Evolutionary conservation across 2,797 vertebrate genomes (phyloP).

Genomic region (Miichthys miiuy): DNA sequence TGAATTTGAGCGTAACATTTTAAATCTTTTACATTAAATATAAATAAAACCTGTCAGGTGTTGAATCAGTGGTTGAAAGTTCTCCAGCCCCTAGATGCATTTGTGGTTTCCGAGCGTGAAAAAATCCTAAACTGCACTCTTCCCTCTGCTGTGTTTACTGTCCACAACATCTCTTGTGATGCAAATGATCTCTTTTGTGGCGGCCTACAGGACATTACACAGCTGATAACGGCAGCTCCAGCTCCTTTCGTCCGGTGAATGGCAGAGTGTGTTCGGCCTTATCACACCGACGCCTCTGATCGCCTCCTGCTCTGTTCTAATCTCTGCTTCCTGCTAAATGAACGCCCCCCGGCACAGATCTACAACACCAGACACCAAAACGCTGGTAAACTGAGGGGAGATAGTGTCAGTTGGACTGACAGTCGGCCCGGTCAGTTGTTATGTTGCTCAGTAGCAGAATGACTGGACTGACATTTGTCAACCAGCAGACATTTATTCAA

Average conservation of each 20-base stretch:
- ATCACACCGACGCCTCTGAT: slow-evolving; percentile 57
- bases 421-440: not conserved
- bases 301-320: slow-evolving; percentile 65
- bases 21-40: not conserved
- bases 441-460: not conserved
- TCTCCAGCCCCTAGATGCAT: not conserved
- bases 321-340: slow-evolving; percentile 68
- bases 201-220: slow-evolving; percentile 69
- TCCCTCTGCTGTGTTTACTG: slow-evolving; percentile 55
- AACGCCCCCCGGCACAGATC: slow-evolving; percentile 34
- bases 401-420: not conserved
- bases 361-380: slow-evolving; percentile 22
- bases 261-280: slow-evolving; percentile 44
- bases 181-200: slow-evolving; percentile 79
- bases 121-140: slow-evolving; percentile 7
- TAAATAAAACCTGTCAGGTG: not conserved
- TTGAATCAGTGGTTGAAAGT: not conserved
- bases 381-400: not conserved
- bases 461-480: not conserved
- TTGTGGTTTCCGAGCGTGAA: slow-evolving; percentile 1
- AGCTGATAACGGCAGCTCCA: slow-evolving; percentile 61
- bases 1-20: no score
- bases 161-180: slow-evolving; percentile 79
- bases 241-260: slow-evolving; percentile 31
- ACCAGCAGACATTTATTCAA: not conserved